Evolutionary conservation across 2,797 vertebrate genomes (phyloP), one percentile per base, ranked within the genome.

Genomic region (Streptopelia turtur): DNA sequence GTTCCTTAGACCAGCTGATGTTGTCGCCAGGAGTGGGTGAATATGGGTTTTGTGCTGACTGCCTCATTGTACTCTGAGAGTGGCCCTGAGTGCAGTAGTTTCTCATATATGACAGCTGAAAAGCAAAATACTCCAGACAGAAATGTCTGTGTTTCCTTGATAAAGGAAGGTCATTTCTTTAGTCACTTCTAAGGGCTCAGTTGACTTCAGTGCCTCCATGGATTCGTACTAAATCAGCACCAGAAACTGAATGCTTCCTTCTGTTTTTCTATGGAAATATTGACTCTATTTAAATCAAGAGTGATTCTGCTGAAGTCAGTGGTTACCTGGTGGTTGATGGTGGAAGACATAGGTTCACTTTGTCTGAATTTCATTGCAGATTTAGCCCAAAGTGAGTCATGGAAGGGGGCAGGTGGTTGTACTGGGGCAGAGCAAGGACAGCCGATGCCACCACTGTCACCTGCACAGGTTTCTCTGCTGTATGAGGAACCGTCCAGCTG

Each of bases 71-170:
- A 3, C 35, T 79, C 66, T 5, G 16, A 74, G 49, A 75, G 41
- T 20, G 24, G 60, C 81, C 33, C 57, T 8, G 24, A 78, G 52
- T 57, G 30, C 60, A 68, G 60, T 68, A 22, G 21, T 87, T 92
- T 83, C 71, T 89, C 80, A 50, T 57, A 52, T 23, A 21, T 12
- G 53, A 57, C 74, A 89, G 71, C 66, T 91, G 81, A 87, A 93
- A 87, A 89, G 64, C 87, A 83, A 52, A 90, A 70, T 53, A 45
- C 41, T 60, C 25, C 70, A 92, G 83, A 95, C 93, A 97, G 88
- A 94, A 93, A 89, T 33, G 86, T 45, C 93, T 93, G 74, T 90
- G 83, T 93, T 95, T 87, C 39, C 68, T 82, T 83, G 47, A 77
- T 94, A 74, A 90, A 92, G 41, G 50, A 90, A 91, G 41, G 64